phyloP scores from a whole-genome alignment of 2,888 invertebrate species.

The Agrilus biguttatus region DNA sequence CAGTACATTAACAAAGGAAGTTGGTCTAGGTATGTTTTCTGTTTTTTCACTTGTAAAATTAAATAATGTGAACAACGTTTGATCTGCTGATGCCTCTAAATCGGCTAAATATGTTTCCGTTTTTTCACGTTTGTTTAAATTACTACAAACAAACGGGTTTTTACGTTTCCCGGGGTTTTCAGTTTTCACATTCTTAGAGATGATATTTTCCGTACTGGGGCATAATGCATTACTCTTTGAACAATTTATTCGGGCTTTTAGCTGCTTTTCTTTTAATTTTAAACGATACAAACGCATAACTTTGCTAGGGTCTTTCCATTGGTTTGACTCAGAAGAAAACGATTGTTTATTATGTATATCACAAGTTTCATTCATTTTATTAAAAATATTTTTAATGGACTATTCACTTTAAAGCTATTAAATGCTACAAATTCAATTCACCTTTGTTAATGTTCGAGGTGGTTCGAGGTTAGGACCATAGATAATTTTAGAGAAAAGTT shows the following conservation, averaged over 20 bases:
- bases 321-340: conserved; percentile 10
- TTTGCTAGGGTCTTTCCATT: conserved; percentile 48
- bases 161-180: conserved; percentile 40
- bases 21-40: conserved; percentile 13
- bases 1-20: conserved; percentile 23
- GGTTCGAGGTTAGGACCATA: too few relatives aligned
- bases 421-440: too few relatives aligned
- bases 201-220: conserved; percentile 4
- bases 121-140: conserved; percentile 14
- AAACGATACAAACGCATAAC: conserved; percentile 62
- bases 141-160: conserved; percentile 54
- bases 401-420: too few relatives aligned
- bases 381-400: too few relatives aligned
- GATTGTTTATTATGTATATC: too few relatives aligned
- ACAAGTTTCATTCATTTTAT: too few relatives aligned
- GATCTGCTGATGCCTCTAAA: conserved; percentile 38
- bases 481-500: too few relatives aligned
- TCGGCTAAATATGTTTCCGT: conserved; percentile 6
- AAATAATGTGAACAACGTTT: conserved; percentile 42
- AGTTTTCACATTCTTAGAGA: conserved; percentile 21
- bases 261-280: conserved; percentile 60
- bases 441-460: too few relatives aligned
- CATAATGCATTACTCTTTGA: conserved; percentile 2
- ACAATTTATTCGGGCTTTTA: conserved; percentile 50
- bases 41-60: conserved; percentile 28